Evolutionary conservation across 2,113 vertebrate genomes (phyloP).

Genomic region (Mungos mungo): DNA sequence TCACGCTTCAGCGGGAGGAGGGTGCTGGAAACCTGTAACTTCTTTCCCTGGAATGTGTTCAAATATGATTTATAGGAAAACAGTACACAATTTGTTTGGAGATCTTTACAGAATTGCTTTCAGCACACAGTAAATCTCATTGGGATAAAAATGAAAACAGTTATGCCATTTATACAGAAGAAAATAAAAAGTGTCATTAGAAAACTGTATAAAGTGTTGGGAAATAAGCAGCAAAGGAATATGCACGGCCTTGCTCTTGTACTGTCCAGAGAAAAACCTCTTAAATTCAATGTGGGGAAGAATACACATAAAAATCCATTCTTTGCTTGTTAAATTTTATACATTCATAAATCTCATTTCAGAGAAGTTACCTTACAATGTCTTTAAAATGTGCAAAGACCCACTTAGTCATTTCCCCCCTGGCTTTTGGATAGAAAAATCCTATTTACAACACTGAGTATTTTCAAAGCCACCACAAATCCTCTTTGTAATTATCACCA

Average conservation of each 20-base stretch:
- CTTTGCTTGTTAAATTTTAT: conserved; percentile 37
- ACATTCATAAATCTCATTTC: conserved; percentile 35
- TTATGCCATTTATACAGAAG: neutral
- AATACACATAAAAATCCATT: neutral
- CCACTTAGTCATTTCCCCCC: conserved; percentile 48
- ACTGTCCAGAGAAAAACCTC: conserved; percentile 42
- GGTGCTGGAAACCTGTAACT: neutral
- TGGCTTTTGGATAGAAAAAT: conserved; percentile 44
- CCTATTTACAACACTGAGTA: conserved; percentile 7
- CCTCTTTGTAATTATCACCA: conserved; percentile 63
- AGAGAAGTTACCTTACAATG: conserved; percentile 48
- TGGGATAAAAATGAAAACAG: conserved; percentile 39
- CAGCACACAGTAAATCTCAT: conserved; percentile 46
- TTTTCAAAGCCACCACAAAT: conserved; percentile 65
- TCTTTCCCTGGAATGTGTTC: neutral
- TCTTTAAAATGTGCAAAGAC: conserved; percentile 43
- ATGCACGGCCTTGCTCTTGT: neutral
- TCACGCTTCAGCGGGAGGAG: neutral
- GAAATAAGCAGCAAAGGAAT: conserved; percentile 39
- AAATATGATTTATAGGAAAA: conserved; percentile 24
- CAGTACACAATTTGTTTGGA: neutral
- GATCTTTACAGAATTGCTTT: conserved; percentile 47
- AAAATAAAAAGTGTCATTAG: neutral
- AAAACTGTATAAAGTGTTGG: neutral
- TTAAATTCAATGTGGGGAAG: neutral